These are phyloP conservation scores for Hippoglossus hippoglossus DNA, from an alignment of 2,797 vertebrate species.

Conservation along the genomic window DNA sequence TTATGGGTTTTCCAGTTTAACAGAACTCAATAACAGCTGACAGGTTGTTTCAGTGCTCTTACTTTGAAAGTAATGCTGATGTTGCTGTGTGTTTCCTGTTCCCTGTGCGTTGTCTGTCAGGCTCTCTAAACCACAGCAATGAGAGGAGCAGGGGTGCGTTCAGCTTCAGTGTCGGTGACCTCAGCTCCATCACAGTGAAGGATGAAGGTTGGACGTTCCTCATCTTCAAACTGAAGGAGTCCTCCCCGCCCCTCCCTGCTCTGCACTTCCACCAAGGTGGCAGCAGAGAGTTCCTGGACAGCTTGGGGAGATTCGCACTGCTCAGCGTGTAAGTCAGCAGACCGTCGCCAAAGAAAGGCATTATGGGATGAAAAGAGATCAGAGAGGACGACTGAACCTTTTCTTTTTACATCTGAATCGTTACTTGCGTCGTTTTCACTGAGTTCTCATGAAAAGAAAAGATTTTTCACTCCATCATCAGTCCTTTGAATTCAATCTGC, in stretches of 20 bases:
- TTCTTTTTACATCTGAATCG: too few relatives aligned
- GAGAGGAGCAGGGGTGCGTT: conserved; percentile 93
- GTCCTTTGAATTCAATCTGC: too few relatives aligned
- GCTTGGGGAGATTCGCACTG: conserved; percentile 88
- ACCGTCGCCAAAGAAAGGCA: too few relatives aligned
- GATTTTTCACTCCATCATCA: too few relatives aligned
- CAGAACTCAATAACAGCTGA: too few relatives aligned
- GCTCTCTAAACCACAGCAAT: conserved; percentile 85
- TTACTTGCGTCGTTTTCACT: too few relatives aligned
- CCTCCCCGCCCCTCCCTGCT: conserved; percentile 83
- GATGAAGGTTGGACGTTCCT: conserved; percentile 92
- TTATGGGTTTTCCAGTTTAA: too few relatives aligned
- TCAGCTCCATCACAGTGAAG: conserved; percentile 91
- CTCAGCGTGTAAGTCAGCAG: conserved; percentile 90
- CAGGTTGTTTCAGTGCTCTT: too few relatives aligned
- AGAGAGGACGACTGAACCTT: too few relatives aligned
- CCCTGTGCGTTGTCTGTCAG: conserved; percentile 69
- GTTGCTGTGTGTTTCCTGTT: neutral
- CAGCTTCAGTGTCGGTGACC: conserved; percentile 89
- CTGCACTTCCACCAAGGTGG: conserved; percentile 96
- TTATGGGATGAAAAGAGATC: too few relatives aligned
- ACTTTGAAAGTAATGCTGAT: too few relatives aligned
- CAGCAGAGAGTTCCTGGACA: conserved; percentile 89
- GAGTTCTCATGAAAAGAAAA: too few relatives aligned
- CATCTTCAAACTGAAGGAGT: conserved; percentile 90